These are phyloP conservation scores for Penaeus japonicus DNA, from an alignment of 1,140 invertebrate species.

Conservation along the genomic window DNA sequence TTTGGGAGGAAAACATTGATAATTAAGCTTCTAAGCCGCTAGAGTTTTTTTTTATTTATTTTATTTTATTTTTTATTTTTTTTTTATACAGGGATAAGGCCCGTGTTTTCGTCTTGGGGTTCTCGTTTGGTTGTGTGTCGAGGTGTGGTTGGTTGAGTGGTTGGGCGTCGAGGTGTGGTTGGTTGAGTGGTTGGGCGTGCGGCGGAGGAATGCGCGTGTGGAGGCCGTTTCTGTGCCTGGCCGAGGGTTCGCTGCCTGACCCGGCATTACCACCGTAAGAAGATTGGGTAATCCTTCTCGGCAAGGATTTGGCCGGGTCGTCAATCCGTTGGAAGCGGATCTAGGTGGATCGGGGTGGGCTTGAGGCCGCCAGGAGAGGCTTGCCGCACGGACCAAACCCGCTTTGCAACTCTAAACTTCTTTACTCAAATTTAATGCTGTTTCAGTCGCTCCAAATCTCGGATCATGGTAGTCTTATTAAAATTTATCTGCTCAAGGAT, in stretches of 20 bases:
- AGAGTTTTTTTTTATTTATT: too few species aligned
- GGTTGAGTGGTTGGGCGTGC: too few species aligned
- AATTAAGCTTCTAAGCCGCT: background rate
- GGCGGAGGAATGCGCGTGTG: too few species aligned
- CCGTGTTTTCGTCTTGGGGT: too few species aligned
- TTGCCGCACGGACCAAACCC: constrained; percentile 49
- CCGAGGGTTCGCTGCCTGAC: constrained; percentile 24
- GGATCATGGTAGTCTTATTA: constrained; percentile 60
- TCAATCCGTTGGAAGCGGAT: constrained; percentile 57
- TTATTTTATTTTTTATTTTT: background rate
- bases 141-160: too few species aligned
- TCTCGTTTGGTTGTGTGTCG: too few species aligned
- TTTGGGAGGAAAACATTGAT: background rate
- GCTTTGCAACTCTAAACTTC: constrained; percentile 58
- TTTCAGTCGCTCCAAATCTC: constrained; percentile 59
- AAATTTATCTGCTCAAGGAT: constrained; percentile 60
- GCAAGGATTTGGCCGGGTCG: constrained; percentile 56
- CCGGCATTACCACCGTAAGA: constrained; percentile 52
- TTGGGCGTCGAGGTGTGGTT: too few species aligned
- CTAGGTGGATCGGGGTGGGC: constrained; percentile 42
- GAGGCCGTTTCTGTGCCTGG: too few species aligned
- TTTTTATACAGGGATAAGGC: background rate
- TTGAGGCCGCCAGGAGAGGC: constrained; percentile 56
- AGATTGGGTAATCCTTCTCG: constrained; percentile 59
- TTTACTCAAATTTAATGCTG: constrained; percentile 60